Evolutionary conservation across 2,888 invertebrate genomes (phyloP).

Genomic region (Plebejus melissa): DNA sequence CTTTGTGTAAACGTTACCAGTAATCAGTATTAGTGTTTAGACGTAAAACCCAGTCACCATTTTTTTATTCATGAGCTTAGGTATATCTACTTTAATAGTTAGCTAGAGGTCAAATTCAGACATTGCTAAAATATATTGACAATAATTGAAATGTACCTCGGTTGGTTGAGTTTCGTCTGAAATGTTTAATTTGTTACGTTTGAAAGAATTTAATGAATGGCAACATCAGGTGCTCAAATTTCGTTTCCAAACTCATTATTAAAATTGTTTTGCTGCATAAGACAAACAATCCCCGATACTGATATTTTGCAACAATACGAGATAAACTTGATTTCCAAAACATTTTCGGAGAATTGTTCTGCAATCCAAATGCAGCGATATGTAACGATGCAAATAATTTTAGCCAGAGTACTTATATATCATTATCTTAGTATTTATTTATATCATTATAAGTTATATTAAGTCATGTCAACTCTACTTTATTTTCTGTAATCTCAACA

Average conservation of each 20-base stretch:
- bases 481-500: too few relatives aligned
- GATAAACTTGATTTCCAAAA: neutral
- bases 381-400: neutral
- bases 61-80: neutral
- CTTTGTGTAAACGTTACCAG: conserved; percentile 6
- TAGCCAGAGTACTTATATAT: too few relatives aligned
- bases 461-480: too few relatives aligned
- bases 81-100: too few relatives aligned
- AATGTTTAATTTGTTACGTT: conserved; percentile 7
- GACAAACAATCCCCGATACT: neutral
- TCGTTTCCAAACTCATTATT: conserved; percentile 3
- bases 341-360: neutral
- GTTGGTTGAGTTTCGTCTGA: neutral
- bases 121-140: too few relatives aligned
- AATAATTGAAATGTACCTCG: too few relatives aligned
- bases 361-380: neutral
- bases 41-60: neutral
- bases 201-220: neutral
- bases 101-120: neutral
- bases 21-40: neutral
- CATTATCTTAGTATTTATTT: too few relatives aligned
- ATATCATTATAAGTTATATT: too few relatives aligned
- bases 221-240: conserved; percentile 8
- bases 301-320: neutral
- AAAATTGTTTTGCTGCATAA: conserved; percentile 18